Percentiles rank a stretch among this genome's conserved stretches.
These are phyloP conservation scores for Julus scandinavius DNA, from an alignment of 2,888 invertebrate species.

Conservation along the genomic window DNA sequence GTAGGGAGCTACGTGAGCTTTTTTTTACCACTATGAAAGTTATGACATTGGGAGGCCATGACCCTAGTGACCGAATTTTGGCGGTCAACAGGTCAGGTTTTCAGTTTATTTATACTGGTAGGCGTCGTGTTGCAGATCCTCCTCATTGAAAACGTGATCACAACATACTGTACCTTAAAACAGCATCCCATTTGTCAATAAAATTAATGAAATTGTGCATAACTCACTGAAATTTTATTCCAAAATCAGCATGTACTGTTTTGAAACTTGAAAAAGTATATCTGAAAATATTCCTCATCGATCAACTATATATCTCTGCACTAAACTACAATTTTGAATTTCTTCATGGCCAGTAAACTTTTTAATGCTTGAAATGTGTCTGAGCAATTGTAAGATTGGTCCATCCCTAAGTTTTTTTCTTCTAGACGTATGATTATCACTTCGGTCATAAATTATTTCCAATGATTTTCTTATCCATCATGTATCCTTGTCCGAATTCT, in stretches of 20 bases:
- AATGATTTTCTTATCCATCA: neutral
- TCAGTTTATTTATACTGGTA: neutral
- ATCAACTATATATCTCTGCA: neutral
- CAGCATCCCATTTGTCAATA: neutral
- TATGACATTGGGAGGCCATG: slow-evolving; percentile 37
- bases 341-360: neutral
- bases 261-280: neutral
- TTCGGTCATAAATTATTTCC: neutral
- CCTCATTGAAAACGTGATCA: neutral
- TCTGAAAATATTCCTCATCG: neutral
- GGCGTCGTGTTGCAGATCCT: neutral
- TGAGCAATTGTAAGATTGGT: neutral
- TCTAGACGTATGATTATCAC: neutral
- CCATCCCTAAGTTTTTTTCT: neutral
- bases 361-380: neutral
- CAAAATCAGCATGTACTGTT: neutral
- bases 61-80: slow-evolving; percentile 43
- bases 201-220: neutral
- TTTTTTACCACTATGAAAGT: slow-evolving; percentile 7
- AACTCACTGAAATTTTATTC: neutral
- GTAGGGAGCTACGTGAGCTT: slow-evolving; percentile 39
- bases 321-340: neutral
- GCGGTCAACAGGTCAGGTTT: slow-evolving; percentile 11
- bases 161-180: neutral
- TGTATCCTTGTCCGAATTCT: slow-evolving; percentile 28